phyloP scores from a whole-genome alignment of 2,888 invertebrate species.

The Leptinotarsa tumamoca region DNA sequence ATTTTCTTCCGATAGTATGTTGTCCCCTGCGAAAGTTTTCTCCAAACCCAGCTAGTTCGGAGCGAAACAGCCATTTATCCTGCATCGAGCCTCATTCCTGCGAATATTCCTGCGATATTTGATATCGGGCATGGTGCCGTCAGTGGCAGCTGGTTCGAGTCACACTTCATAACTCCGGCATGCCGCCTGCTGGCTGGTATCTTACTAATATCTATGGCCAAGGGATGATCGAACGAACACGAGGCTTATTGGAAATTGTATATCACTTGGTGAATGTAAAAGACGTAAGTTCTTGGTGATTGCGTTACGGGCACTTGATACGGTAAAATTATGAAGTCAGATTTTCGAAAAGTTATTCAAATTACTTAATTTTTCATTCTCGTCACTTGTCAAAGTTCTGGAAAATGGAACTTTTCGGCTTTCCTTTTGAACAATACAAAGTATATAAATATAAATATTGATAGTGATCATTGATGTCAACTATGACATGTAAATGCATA shows the following conservation, averaged over 20 bases:
- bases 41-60: slow-evolving; percentile 29
- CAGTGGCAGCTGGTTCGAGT: slow-evolving; percentile 64
- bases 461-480: no score
- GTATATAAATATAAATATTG: no score
- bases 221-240: slow-evolving; percentile 56
- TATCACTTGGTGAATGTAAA: slow-evolving; percentile 50
- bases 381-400: no score
- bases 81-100: slow-evolving; percentile 33
- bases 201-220: slow-evolving; percentile 59
- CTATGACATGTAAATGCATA: no score
- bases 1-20: slow-evolving; percentile 3
- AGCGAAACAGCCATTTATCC: slow-evolving; percentile 36
- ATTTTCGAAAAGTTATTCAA: no score
- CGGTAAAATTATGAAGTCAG: no score
- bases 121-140: slow-evolving; percentile 63
- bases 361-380: no score
- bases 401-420: no score
- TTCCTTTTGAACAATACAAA: no score
- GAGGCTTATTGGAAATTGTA: slow-evolving; percentile 58
- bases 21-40: slow-evolving; percentile 27
- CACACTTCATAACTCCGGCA: slow-evolving; percentile 65
- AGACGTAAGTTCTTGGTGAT: not conserved
- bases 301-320: no score
- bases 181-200: slow-evolving; percentile 54
- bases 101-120: slow-evolving; percentile 64